phyloP scores from a whole-genome alignment of 2,113 vertebrate genomes.

The Campylomormyrus numenius region DNA sequence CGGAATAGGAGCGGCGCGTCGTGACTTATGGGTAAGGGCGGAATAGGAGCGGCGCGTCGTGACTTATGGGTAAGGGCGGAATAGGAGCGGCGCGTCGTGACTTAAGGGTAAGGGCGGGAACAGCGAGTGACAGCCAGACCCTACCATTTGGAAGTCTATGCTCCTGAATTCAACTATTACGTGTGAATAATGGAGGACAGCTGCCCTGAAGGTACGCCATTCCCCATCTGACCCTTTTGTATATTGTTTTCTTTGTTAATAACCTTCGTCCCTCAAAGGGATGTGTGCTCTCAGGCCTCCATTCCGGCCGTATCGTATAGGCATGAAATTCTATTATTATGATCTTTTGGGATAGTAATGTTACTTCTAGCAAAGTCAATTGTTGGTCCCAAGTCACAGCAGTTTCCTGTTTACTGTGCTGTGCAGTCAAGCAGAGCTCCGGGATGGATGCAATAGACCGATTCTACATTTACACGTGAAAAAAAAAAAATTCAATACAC shows the following conservation, averaged over 20 bases:
- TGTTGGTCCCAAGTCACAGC: not conserved
- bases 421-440: not conserved
- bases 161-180: not conserved
- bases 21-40: no score
- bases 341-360: not conserved
- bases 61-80: no score
- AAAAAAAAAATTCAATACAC: not conserved
- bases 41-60: no score
- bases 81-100: no score
- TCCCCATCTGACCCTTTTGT: not conserved
- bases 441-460: not conserved
- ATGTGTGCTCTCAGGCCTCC: not conserved
- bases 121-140: not conserved
- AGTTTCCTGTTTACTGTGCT: not conserved
- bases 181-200: not conserved
- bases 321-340: not conserved
- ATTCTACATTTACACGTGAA: not conserved
- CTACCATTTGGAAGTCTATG: not conserved
- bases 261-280: not conserved
- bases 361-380: not conserved
- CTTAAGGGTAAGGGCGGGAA: no score
- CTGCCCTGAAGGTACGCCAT: not conserved
- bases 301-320: not conserved
- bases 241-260: not conserved
- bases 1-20: no score